These are phyloP conservation scores for Metallyticus violacea DNA, from an alignment of 2,888 invertebrate genomes.

Conservation along the genomic window DNA sequence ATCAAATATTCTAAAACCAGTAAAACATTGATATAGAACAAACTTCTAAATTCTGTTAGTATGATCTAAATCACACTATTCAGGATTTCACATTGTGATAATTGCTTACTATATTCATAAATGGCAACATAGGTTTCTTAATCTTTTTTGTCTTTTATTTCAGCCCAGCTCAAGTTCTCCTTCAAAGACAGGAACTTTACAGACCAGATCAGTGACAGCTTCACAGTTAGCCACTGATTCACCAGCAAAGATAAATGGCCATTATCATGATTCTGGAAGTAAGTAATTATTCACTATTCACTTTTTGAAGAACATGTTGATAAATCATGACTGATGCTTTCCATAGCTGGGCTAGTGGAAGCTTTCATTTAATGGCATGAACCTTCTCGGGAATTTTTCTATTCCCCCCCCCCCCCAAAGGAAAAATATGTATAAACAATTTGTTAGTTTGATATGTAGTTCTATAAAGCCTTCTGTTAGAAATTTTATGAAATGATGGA, in stretches of 20 bases:
- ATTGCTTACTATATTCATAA: too few relatives aligned
- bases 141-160: constrained; percentile 33
- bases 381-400: not conserved
- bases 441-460: not conserved
- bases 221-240: constrained; percentile 89
- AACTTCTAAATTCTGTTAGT: too few relatives aligned
- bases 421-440: not conserved
- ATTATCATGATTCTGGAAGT: constrained; percentile 61
- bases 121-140: too few relatives aligned
- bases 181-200: constrained; percentile 77
- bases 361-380: not conserved
- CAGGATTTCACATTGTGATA: too few relatives aligned
- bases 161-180: constrained; percentile 54
- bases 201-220: constrained; percentile 87
- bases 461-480: not conserved
- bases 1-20: too few relatives aligned
- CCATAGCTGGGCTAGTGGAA: not conserved
- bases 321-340: not conserved
- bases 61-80: too few relatives aligned
- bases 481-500: not conserved
- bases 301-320: not conserved
- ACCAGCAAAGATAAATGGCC: constrained; percentile 78
- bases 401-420: too few relatives aligned
- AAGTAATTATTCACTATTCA: too few relatives aligned
- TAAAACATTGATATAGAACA: too few relatives aligned